Evolutionary conservation across 2,113 vertebrate species (phyloP), one percentile per base, ranked within the genome.

Genomic region (Bufo gargarizans): DNA sequence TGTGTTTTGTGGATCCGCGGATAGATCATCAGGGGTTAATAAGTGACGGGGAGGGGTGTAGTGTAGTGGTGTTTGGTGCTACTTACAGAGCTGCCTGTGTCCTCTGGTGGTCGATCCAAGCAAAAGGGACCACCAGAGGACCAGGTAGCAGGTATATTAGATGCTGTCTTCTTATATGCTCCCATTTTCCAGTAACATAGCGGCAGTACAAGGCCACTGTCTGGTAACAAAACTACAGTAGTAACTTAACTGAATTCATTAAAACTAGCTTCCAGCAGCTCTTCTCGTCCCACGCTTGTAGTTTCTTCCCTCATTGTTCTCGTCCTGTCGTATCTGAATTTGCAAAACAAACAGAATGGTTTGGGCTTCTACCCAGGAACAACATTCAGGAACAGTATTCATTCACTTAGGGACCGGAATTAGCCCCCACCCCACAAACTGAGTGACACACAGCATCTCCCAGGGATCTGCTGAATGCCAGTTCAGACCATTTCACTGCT

Each of bases 321-420:
- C 65, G 33, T 88, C 77, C 65, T 47, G 72, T 17, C 56, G 43
- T 77, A 82, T 84, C 69, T 77, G 87, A 69, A 72, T 81, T 76
- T 65, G 58, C 59, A 78, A 88, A 84, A 67, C 87, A 88, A 84
- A 67, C 59, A 84, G 33, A 78, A 81, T 72, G 72, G 2, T 77
- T 88, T 84, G 87, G 81, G 71, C 87, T 77, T 88, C n/a, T 69
- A 88, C 58, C 87, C 80, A 88, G 80, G 81, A 59, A 88, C 72
- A 88, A 88, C 86, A 77, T 76, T 56, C 69, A 82, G 86, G 55
- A 43, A 82, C 86, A 82, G 86, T 19, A 82, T 88, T 82, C 79
- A 88, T 88, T 67, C 81, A 77, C 81, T 84, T 43, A 49, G 58
- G 67, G 71, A 84, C 87, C 49, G 81, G 72, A 84, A 84, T 47